Base-by-base conservation (phyloP, 2,888 invertebrate genomes). In the Zaprionus lineosus region DNA sequence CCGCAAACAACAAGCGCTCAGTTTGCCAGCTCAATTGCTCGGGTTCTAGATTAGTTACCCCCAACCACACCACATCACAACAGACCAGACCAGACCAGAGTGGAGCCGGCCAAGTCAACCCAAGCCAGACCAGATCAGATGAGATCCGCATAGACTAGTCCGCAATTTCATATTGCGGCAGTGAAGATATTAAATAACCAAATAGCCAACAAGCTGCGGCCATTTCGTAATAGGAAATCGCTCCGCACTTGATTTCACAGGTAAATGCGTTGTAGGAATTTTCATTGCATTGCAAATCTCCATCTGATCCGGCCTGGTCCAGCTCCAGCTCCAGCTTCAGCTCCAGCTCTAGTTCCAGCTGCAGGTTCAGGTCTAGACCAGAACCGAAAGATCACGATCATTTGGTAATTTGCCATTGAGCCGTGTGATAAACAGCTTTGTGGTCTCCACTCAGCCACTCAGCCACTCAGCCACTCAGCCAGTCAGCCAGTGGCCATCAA, bases 201-300 rank as follows among this genome's bases (percentile, higher is more conserved):
- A 84, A 84, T 74, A 74, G 70, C 71, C 86, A 84, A 71, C 84
- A 64, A 79, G 77, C 70, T 78, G 66, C 82, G 36, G 52, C 73
- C 41, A 74, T 84, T 86, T 86, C 78, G 86, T 84, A 81, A 84
- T 86, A 74, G 86, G 82, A 81, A 85, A 81, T 62, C 53, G 44
- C 51, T 34, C 57, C 64, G 77, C 78, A 75, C 72, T 77, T 77
- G 74, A 85, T 84, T 79, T 78, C 82, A 74, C 74, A 78, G 74
- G 44, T 59, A 74, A 81, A 65, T 81, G 79, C 81, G 70, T 71
- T 43, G 46, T 43, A 51, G 86, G 86, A 81, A 81, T 81, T 59
- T 58, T 36, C 51, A 12, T 56, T 59, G 16, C 14, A 16, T 2
- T n/a, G n/a, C n/a, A n/a, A n/a, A n/a, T n/a, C n/a, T n/a, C n/a